Base-by-base conservation (phyloP, 2,113 vertebrate species). In the Taurulus bubalis region DNA sequence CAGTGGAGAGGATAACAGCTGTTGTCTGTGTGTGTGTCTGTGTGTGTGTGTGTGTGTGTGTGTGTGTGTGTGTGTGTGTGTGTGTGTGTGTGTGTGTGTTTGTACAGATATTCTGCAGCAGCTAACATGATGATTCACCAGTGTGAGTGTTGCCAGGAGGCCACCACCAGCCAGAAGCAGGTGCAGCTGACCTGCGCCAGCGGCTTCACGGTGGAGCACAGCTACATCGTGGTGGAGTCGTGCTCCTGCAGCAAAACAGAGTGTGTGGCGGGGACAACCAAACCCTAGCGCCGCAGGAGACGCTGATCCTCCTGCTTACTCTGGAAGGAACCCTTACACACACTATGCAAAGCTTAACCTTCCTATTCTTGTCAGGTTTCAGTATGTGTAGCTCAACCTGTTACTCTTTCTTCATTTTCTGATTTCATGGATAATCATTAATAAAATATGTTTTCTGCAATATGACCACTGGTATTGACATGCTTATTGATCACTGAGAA, bases 81-180 rank as follows among this genome's bases (percentile, higher is more conserved):
- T 38, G 2, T 68, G 2, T 76, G 14, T 77, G 18, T 82, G 9
- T 65, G 8, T 79, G 47, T 82, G 18, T 71, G 7, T 71, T 14
- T 80, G 1, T 58, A 36, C 87, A 99, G 98, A 63, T 99, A 97
- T 80, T 98, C 97, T 10, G 6, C 79, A 24, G 92, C 94, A 63
- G 85, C 95, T 1, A 96, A 95, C 79, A 28, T 47, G 32, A 91
- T 97, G 89, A 74, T 93, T 32, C 94, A 90, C 0, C 2, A 75
- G 0, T 99, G 98, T 42, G 79, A 87, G 1, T 99, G 98, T 86
- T 99, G 98, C 92, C 94, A 90, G 28, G 96, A 98, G 72, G 40
- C 3, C 20, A 40, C 8, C 28, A 94, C 86, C 69, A 95, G 94
- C 15, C 56, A 26, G 71, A 90, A 70, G 82, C 24, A 90, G 1